Evolutionary conservation across 2,888 invertebrate species (phyloP), one percentile per base, ranked within the genome.

Genomic region (Polia nebulosa): DNA sequence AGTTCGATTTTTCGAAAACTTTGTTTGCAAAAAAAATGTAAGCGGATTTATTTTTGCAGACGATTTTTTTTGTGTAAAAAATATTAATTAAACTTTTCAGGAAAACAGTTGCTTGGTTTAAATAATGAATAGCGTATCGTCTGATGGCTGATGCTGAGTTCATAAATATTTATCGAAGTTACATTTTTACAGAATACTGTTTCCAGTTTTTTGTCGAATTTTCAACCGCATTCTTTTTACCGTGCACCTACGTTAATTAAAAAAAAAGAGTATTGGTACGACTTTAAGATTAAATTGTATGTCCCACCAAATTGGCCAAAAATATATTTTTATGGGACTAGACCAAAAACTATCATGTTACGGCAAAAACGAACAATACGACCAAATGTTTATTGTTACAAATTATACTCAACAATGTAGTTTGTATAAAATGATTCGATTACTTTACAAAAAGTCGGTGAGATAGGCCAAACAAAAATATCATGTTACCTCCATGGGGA

Each of bases 331-430:
- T 27, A 53, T 59, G 3, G 15, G 15, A 34, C 27, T 39, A 45
- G 22, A 22, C 59, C 55, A 56, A 78, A 34, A 80, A 74, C 34
- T 85, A 88, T 89, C 83, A 83, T 47, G 66, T 90, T 86, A 80
- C 89, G 32, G 64, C 70, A 92, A 91, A 92, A 90, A 80, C 53
- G 47, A 81, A 93, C 91, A 92, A 92, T 87, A 74, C 76, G 72
- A 70, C 85, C 87, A 91, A 93, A 93, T 95, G 92, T 95, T 95
- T 95, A 95, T 94, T 91, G 89, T 94, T 91, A 88, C 91, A 88
- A 95, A 95, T 95, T 95, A 95, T 92, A 82, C 86, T 53, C 73
- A 80, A 94, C 91, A 94, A 94, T 88, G 64, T 78, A 81, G 69
- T 69, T 75, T 84, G 82, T 88, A 87, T 87, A 78, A 82, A 85